Evolutionary conservation across 2,113 vertebrate species (phyloP).

Genomic region (Ibidorhyncha struthersii): DNA sequence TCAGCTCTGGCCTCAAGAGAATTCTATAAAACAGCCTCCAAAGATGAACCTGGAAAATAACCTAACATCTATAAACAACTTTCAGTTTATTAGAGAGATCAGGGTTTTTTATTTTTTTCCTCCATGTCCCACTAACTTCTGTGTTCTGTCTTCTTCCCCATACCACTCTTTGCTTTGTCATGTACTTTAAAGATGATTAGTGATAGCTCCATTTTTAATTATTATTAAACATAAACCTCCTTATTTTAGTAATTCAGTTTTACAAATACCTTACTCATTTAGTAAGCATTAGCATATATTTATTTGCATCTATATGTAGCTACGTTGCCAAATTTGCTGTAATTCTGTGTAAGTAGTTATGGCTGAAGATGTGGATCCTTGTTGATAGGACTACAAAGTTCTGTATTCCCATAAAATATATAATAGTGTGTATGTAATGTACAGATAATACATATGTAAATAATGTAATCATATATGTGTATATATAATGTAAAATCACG

Average conservation of each 20-base stretch:
- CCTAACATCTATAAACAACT: background rate
- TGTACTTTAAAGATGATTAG: background rate
- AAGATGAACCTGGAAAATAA: background rate
- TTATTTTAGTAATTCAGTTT: background rate
- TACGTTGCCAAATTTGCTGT: background rate
- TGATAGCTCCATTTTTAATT: background rate
- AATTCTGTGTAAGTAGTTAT: background rate
- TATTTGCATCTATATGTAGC: background rate
- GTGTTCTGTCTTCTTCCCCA: background rate
- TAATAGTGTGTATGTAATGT: background rate
- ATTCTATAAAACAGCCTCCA: background rate
- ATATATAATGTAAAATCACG: background rate
- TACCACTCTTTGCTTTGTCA: background rate
- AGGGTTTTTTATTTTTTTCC: background rate
- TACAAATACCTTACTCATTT: background rate
- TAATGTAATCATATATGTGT: background rate
- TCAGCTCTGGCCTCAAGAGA: background rate
- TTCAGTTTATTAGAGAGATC: background rate
- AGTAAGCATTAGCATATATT: background rate
- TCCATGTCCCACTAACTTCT: background rate
- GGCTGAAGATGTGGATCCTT: background rate
- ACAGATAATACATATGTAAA: background rate
- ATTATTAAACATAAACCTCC: background rate
- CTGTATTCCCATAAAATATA: background rate
- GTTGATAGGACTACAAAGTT: background rate